Evolutionary conservation across 2,888 invertebrate species (phyloP), one percentile per base, ranked within the genome.

Genomic region (Pollenia amentaria): DNA sequence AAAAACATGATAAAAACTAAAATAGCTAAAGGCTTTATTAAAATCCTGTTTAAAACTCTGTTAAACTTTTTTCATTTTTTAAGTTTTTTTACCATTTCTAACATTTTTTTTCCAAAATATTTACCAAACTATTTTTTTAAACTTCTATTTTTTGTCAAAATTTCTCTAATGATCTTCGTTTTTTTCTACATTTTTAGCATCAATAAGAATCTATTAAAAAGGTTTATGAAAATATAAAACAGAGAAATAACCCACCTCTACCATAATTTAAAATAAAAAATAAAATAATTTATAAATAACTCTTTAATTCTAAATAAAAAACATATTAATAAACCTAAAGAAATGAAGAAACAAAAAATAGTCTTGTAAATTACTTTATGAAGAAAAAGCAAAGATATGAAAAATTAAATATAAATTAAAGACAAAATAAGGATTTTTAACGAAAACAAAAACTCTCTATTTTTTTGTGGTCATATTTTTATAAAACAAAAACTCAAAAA

Each of bases 181-280:
- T 88, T 75, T 29, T 21, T 42, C 9, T n/a, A 60, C n/a, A 69
- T 1, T 44, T 73, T 60, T 53, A 70, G 12, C 42, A 46, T 1
- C 10, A 53, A 38, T 48, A 65, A 48, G 44, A 65, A 81, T 48
- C 57, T 18, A 84, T 89, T 88, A 90, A 55, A 16, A 83, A 62
- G 64, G 69, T 69, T 76, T 65, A 62, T 69, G 40, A 18, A 55
- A 73, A 67, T 16, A 57, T 3, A 44, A 72, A 42, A 85, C 89
- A 91, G 91, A 91, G 91, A 91, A 91, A 90, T 91, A 91, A 91
- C 91, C 91, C 91, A 91, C 91, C 91, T 91, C 90, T 91, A 91
- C 89, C 90, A 89, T 90, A 89, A 90, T 76, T 40, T 88, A 88
- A 89, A 88, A 77, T 62, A 88, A 88, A 70, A 65, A 55, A 38